Base-by-base conservation (phyloP, 2,888 invertebrate species). In the Patella pellucida region DNA sequence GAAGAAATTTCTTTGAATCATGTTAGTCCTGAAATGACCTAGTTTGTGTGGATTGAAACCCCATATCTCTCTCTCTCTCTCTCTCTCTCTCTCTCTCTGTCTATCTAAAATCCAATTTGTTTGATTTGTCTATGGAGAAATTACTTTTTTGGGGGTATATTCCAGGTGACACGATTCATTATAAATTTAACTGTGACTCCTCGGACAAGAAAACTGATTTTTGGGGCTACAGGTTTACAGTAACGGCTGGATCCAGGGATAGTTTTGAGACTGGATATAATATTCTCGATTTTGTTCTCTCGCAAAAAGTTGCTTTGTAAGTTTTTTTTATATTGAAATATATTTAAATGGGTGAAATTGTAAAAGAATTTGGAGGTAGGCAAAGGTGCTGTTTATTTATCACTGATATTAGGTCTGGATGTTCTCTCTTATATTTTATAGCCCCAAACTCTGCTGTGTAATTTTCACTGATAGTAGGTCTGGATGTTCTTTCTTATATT, bases 261-360 rank as follows among this genome's bases (percentile, higher is more conserved):
- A 86, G 90, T 74, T 89, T 90, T 80, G 88, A 89, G 78, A 90
- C 89, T 1, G 90, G 90, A 41, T 88, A 89, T 80, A 84, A 86
- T 54, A 89, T 90, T 56, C 84, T 90, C 7, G 85, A 87, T 72
- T 82, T 84, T 71, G 83, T 89, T 74, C 78, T 88, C 50, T 82
- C 85, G 27, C 85, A 87, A n/a, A 78, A 84, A 51, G 74, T 85
- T 12, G 84, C 85, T 11, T 79, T 81, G 87, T 87, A 82, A 85
- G 84, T 82, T 31, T 27, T 5, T 62, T 51, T 52, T 4, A 51
- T 15, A 31, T 41, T 41, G 9, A 41, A 0, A 41, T 41, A 9
- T 41, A 41, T 70, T 41, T 62, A 74, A 41, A 74, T 67, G 23
- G 27, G 5, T 23, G 56, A 74, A 70, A 12, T 12, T 41, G 16